Percentiles rank a stretch among this genome's conserved stretches.
These are phyloP conservation scores for Loris lydekkerianus DNA, from an alignment of 2,797 vertebrate genomes.

Conservation along the genomic window DNA sequence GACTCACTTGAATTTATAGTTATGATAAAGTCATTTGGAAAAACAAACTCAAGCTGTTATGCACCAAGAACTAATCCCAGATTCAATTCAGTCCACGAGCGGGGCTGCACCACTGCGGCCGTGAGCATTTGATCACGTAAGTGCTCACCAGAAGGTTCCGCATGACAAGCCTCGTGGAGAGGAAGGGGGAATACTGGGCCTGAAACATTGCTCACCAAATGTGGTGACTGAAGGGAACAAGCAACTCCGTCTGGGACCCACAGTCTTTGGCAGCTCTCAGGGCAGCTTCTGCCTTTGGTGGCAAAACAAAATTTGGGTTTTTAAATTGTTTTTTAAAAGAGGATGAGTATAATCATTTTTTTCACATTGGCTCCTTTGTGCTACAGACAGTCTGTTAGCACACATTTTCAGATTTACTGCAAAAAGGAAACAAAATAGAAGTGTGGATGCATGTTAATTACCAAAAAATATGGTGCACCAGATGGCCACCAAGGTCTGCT, in stretches of 20 bases:
- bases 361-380: conserved; percentile 81
- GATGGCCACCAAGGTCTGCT: conserved; percentile 82
- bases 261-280: conserved; percentile 69
- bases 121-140: conserved; percentile 14
- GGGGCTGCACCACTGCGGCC: neutral
- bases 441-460: conserved; percentile 84
- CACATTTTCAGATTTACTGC: conserved; percentile 82
- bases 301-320: conserved; percentile 81
- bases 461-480: conserved; percentile 81
- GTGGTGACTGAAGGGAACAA: conserved; percentile 71
- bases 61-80: conserved; percentile 41
- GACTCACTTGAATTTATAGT: conserved; percentile 72
- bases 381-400: conserved; percentile 82
- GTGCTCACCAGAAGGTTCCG: conserved; percentile 36
- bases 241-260: conserved; percentile 54
- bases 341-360: conserved; percentile 70
- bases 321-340: conserved; percentile 78
- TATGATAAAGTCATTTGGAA: conserved; percentile 68
- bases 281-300: conserved; percentile 81
- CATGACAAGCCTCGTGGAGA: conserved; percentile 59
- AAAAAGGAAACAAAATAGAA: conserved; percentile 82
- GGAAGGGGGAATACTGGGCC: neutral
- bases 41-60: conserved; percentile 78
- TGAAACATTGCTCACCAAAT: conserved; percentile 66
- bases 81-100: conserved; percentile 52